Percentiles rank a stretch among this genome's conserved stretches.
These are phyloP conservation scores for Drosophila chauvacae DNA, from an alignment of 1,140 invertebrate genomes.

Conservation along the genomic window DNA sequence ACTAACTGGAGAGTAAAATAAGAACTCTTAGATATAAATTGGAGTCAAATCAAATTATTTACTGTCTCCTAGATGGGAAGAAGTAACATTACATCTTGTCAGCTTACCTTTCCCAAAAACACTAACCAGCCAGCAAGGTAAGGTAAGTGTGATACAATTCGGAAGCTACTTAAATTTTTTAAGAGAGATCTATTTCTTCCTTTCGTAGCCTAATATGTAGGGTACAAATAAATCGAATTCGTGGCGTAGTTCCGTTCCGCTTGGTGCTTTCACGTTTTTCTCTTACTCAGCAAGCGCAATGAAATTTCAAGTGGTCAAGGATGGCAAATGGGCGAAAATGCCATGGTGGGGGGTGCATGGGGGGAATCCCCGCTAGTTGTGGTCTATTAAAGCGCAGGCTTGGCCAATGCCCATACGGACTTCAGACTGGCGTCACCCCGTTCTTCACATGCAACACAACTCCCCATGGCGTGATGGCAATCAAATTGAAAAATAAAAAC, in stretches of 20 bases:
- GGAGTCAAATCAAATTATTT: not conserved
- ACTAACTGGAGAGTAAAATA: not conserved
- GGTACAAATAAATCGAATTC: not conserved
- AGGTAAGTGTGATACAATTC: not conserved
- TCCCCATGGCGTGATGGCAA: slow-evolving; percentile 42
- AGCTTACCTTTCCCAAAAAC: not conserved
- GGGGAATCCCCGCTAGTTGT: slow-evolving; percentile 20
- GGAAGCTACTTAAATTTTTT: not conserved
- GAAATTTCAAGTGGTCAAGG: slow-evolving; percentile 64
- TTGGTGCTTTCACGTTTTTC: slow-evolving; percentile 2
- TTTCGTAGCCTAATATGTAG: too few relatives aligned
- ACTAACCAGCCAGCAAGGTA: not conserved
- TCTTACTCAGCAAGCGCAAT: slow-evolving; percentile 51
- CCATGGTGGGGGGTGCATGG: not conserved
- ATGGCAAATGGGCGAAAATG: slow-evolving; percentile 26
- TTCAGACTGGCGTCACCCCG: slow-evolving; percentile 5
- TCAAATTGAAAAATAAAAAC: slow-evolving; percentile 48
- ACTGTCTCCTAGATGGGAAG: too few relatives aligned
- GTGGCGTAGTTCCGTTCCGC: not conserved
- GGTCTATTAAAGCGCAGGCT: slow-evolving; percentile 51
- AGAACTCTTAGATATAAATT: not conserved
- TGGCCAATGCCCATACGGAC: slow-evolving; percentile 8
- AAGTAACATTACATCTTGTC: not conserved
- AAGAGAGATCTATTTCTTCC: not conserved
- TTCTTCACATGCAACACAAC: slow-evolving; percentile 24